A percentile compares a stretch with the other conserved stretches of the same genome.
These are phyloP conservation scores for Aphelinus atriplicis DNA, from an alignment of 1,140 invertebrate species.

Conservation along the genomic window DNA sequence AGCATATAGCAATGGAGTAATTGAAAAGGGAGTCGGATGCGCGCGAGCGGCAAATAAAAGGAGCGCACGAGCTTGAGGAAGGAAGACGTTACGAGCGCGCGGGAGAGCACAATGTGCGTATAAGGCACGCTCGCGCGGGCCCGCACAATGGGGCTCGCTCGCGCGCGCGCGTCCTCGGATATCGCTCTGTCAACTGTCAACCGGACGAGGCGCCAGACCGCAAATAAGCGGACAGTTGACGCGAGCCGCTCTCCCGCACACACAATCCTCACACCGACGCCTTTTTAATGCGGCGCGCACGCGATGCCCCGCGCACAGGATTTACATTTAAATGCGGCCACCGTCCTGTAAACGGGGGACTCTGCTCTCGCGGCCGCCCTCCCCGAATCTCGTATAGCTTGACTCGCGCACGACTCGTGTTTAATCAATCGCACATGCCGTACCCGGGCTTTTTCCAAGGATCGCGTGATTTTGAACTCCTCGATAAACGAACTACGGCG, in stretches of 20 bases:
- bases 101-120: slow-evolving; percentile 46
- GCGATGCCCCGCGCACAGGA: too few relatives aligned
- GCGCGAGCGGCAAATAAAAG: not conserved
- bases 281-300: too few relatives aligned
- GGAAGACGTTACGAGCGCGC: slow-evolving; percentile 12
- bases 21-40: not conserved
- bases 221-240: slow-evolving; percentile 42
- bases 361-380: too few relatives aligned
- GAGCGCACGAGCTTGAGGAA: not conserved
- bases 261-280: not conserved
- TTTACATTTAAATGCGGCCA: too few relatives aligned
- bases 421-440: too few relatives aligned
- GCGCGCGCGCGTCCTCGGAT: slow-evolving; percentile 44
- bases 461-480: too few relatives aligned
- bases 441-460: too few relatives aligned
- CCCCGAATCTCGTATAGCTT: too few relatives aligned
- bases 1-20: not conserved
- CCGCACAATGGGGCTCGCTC: slow-evolving; percentile 55
- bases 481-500: too few relatives aligned
- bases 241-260: slow-evolving; percentile 42
- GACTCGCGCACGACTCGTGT: too few relatives aligned
- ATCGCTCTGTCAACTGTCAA: slow-evolving; percentile 64
- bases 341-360: too few relatives aligned
- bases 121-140: slow-evolving; percentile 49
- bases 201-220: slow-evolving; percentile 55